Base-by-base conservation (phyloP, 1,140 invertebrate genomes). In the Lucilia cuprina region DNA sequence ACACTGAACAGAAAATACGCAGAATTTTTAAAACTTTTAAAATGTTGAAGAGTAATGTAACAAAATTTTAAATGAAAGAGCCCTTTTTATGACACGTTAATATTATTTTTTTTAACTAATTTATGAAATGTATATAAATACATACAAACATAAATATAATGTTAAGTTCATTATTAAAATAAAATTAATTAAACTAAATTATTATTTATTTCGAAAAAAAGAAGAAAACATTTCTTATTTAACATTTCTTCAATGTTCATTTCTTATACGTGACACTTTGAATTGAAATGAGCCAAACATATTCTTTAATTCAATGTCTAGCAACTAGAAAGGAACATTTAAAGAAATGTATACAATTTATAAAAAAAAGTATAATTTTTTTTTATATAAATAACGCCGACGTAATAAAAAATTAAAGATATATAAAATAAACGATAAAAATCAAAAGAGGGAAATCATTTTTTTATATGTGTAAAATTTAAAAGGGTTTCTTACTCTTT, bases 221-320 rank as follows among this genome's bases (percentile, higher is more conserved):
- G 13, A 80, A 80, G 49, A 80, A 49, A 21, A 70, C 9, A 70
- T 49, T 13, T 78, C n/a, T 19, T 13, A 49, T 77, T 35, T 74
- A 77, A 41, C 35, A 80, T 80, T 80, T 80, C 77, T 50, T 49
- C n/a, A 80, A 80, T 25, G 21, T 49, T 13, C 41, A 49, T 50
- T 80, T 49, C 77, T 21, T 49, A 80, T n/a, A 70, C 25, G 25
- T 30, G 25, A 30, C 25, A n/a, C 2, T 10, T 80, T 80, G n/a
- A 49, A 21, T 80, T 80, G 19, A 80, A 80, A 80, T 80, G 77
- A 80, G 77, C 77, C 77, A 80, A 78, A 19, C 21, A 80, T 49
- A 80, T 21, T 80, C 77, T 80, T 80, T 49, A 80, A 34, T 50
- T 80, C 41, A 50, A 49, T 80, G 77, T 80, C 49, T 21, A 9